Conservation (phyloP, 1,140 invertebrate species). For the Drosophila virilis region DNA sequence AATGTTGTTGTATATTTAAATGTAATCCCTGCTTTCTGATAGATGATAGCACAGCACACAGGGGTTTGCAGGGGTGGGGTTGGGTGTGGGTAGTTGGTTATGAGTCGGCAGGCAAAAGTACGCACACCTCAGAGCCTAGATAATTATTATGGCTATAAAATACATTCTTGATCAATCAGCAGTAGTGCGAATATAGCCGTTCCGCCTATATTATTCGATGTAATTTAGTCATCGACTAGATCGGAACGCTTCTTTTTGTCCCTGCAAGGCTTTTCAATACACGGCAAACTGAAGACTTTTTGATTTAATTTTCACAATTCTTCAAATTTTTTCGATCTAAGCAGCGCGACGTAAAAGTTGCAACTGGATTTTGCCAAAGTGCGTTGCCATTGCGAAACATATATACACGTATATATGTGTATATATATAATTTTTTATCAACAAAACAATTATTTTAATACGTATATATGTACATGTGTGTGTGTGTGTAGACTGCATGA, state of each 20-base stretch:
- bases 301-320: background rate
- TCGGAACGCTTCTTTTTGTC: background rate
- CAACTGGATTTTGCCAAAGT: conserved; percentile 59
- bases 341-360: conserved; percentile 52
- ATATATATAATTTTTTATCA: conserved; percentile 61
- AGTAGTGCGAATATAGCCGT: no score
- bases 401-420: conserved; percentile 3
- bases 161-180: no score
- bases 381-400: conserved; percentile 59
- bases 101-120: background rate
- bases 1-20: background rate
- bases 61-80: background rate
- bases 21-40: background rate
- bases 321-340: conserved; percentile 43
- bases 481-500: conserved; percentile 14
- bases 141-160: background rate
- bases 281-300: no score
- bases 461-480: conserved; percentile 6
- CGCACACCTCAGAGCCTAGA: background rate
- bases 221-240: no score
- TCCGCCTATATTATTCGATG: no score
- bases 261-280: no score
- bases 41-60: conserved; percentile 1
- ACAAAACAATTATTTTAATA: conserved; percentile 52
- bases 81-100: background rate